Evolutionary conservation across 2,888 invertebrate genomes (phyloP).

Genomic region (Diachrysia chrysitis): DNA sequence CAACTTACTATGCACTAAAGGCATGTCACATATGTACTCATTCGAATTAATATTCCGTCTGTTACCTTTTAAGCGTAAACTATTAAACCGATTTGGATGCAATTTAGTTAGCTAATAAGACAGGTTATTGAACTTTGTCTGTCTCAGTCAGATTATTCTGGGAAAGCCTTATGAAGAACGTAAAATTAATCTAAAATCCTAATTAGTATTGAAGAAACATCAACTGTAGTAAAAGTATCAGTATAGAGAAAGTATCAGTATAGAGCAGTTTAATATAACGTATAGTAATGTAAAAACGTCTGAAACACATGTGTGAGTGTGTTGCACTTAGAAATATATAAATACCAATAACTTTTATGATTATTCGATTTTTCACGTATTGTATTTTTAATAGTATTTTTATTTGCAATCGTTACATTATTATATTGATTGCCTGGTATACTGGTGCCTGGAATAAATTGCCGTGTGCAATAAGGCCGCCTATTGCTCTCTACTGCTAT

Average conservation of each 20-base stretch:
- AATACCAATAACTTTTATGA: neutral
- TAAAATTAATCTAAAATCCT: neutral
- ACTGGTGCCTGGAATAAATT: no score
- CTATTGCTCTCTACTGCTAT: no score
- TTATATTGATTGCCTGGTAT: no score
- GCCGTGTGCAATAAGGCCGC: no score
- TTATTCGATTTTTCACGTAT: neutral
- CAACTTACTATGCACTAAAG: neutral
- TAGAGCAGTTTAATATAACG: no score
- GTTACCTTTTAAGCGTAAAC: neutral
- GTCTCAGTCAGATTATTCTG: neutral
- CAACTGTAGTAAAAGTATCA: no score
- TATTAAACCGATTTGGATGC: neutral
- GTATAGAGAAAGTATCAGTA: no score
- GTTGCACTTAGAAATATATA: neutral
- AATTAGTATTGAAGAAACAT: no score
- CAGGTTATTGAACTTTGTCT: neutral
- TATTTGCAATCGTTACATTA: neutral
- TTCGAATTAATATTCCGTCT: neutral
- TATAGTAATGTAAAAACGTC: neutral
- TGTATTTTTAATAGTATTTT: neutral
- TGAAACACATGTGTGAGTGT: neutral
- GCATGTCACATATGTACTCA: no score
- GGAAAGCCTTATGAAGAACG: neutral
- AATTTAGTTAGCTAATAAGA: neutral